A percentile compares a stretch with the other conserved stretches of the same genome.
Conservation (phyloP, 2,888 invertebrate genomes). For the Cephalotes varians region DNA sequence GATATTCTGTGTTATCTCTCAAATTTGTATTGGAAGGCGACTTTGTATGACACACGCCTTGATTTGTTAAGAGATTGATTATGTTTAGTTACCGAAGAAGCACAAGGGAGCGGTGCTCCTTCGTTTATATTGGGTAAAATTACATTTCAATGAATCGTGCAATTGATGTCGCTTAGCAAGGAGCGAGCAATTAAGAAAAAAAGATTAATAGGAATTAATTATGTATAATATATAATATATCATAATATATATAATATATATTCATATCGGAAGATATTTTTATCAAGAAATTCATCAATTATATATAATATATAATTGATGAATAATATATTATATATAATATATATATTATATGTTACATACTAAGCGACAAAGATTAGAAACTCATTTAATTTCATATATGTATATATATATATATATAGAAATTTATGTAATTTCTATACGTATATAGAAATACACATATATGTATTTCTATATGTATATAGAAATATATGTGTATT, state of each 20-base stretch:
- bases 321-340: not conserved
- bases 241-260: not conserved
- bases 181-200: not conserved
- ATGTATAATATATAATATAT: not conserved
- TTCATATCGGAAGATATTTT: not conserved
- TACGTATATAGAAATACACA: not conserved
- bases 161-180: not conserved
- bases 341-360: not conserved
- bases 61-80: constrained; percentile 11
- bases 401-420: not conserved
- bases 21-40: not conserved
- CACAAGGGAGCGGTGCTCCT: constrained; percentile 38
- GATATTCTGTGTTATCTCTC: constrained; percentile 37
- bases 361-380: not conserved
- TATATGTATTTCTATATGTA: no score
- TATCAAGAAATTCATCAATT: not conserved
- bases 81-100: constrained; percentile 9
- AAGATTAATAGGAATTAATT: not conserved
- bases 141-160: constrained; percentile 16
- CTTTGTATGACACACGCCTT: not conserved
- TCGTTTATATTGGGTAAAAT: not conserved
- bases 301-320: not conserved
- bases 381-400: not conserved
- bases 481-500: not conserved
- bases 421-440: not conserved